Base-by-base conservation (phyloP, 2,797 vertebrate species). In the Acrocephalus scirpaceus region DNA sequence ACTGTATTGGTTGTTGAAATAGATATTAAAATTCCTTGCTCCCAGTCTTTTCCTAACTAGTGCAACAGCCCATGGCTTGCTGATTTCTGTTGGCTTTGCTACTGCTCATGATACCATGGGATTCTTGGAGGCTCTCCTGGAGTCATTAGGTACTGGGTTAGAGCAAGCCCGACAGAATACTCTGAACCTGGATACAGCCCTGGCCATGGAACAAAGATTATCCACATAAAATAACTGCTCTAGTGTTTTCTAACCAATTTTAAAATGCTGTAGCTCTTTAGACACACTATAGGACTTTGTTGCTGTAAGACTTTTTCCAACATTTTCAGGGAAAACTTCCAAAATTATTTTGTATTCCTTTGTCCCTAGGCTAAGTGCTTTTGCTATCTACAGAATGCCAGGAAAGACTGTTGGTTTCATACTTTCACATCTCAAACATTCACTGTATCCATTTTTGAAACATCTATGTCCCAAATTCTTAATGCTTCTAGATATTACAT, bases 101-200 rank as follows among this genome's bases (percentile, higher is more conserved):
- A 0, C 7, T 66, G 36, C 17, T 40, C 0, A 0, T 51, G 34
- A 17, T 47, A 16, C 11, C 19, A 3, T 38, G 16, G 54, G 48
- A 16, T 58, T 71, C 11, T 47, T 73, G 30, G 15, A 76, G 56
- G 56, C 5, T 75, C 7, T 71, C 4, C 57, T 30, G 60, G 42
- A 42, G 25, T 13, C 34, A 1, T 45, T 53, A 16, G 16, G 12
- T 66, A 16, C 4, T 34, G 30, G 4, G 5, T 42, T 60, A 61
- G 42, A 57, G 51, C 11, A 7, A 20, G 11, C 36, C 27, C 7
- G 2, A 34, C 26, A 34, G 29, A 75, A 29, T 36, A 15, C 2
- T 64, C 58, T 69, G 29, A 62, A 40, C 7, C 47, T 58, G 27
- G 21, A 17, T 62, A 34, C 10, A 53, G 8, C 17, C 53, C 25